These are phyloP conservation scores for Dermatemys mawii DNA, from an alignment of 2,113 vertebrate species.

Conservation along the genomic window DNA sequence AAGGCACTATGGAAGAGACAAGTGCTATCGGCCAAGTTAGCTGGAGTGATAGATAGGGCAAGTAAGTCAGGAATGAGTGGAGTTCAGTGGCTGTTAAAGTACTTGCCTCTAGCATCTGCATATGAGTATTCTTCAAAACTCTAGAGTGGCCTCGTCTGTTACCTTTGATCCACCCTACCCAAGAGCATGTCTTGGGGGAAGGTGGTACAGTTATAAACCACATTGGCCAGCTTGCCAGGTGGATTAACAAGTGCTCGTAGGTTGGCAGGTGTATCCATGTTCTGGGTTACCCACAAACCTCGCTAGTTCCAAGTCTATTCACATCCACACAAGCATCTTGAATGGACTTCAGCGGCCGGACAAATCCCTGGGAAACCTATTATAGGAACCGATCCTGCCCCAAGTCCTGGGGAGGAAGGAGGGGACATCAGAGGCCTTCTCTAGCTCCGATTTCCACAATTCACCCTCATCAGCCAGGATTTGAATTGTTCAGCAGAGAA, in stretches of 20 bases:
- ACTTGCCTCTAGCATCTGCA: neutral
- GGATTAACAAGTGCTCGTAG: neutral
- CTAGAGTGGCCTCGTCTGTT: neutral
- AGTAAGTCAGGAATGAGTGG: neutral
- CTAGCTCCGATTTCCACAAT: neutral
- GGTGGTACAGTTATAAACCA: too few relatives aligned
- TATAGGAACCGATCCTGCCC: neutral
- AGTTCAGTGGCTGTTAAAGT: neutral
- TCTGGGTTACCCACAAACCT: neutral
- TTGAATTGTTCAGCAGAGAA: neutral
- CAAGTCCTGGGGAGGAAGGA: neutral
- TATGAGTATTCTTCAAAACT: neutral
- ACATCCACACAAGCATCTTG: neutral
- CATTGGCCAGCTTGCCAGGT: neutral
- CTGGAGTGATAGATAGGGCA: neutral
- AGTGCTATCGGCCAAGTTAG: neutral
- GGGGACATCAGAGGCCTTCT: neutral
- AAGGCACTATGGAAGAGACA: neutral
- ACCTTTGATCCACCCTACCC: rapidly evolving
- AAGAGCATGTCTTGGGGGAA: rapidly evolving
- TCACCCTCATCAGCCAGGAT: neutral
- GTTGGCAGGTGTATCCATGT: neutral
- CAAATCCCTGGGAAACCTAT: neutral
- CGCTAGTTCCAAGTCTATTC: neutral
- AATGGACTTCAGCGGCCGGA: neutral